A percentile compares a stretch with the other conserved stretches of the same genome.
These are phyloP conservation scores for Diarsia mendica DNA, from an alignment of 2,888 invertebrate species.

Conservation along the genomic window DNA sequence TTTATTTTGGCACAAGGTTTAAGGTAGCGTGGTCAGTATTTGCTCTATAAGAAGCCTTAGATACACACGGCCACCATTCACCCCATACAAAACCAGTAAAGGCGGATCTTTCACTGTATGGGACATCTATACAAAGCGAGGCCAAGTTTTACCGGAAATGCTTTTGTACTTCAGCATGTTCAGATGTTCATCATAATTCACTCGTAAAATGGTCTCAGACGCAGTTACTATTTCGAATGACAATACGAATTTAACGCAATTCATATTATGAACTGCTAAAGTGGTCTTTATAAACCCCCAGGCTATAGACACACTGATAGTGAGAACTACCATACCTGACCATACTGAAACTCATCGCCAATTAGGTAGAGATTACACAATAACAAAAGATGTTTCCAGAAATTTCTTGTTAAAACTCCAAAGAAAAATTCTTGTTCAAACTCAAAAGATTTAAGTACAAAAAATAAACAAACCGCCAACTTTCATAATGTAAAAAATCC, in stretches of 20 bases:
- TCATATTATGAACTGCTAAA: no score
- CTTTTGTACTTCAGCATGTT: no score
- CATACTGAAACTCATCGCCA: background rate
- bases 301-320: background rate
- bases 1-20: constrained; percentile 26
- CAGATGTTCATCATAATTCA: background rate
- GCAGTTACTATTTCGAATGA: no score
- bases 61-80: no score
- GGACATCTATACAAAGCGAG: no score
- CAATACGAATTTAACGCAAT: no score
- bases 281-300: no score
- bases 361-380: background rate
- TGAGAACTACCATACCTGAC: background rate
- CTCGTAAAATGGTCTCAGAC: no score
- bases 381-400: background rate
- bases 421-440: background rate
- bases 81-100: no score
- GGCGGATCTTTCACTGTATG: no score
- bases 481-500: constrained; percentile 34
- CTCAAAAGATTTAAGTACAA: constrained; percentile 2
- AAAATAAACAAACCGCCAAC: constrained; percentile 14
- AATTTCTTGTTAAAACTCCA: background rate
- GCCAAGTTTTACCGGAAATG: no score
- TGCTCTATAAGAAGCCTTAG: background rate
- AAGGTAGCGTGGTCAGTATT: background rate